Percentiles rank a stretch among this genome's conserved stretches.
Evolutionary conservation across 2,888 invertebrate species (phyloP).

Genomic region (Nemurella pictetii): DNA sequence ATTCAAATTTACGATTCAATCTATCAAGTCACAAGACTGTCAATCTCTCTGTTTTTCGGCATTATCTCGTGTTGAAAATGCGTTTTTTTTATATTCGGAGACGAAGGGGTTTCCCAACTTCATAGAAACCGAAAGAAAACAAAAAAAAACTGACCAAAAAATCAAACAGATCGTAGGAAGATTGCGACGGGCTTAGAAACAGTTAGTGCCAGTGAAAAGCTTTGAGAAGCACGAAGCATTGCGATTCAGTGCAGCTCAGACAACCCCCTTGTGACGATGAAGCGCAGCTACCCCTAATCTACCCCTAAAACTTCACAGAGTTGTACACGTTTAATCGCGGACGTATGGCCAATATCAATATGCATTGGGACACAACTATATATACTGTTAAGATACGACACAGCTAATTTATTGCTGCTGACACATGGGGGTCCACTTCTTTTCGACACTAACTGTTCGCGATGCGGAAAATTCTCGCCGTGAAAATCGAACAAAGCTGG

Average conservation of each 20-base stretch:
- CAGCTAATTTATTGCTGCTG: too few species aligned
- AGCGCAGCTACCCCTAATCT: neutral
- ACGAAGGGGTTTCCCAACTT: neutral
- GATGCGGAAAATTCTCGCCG: too few species aligned
- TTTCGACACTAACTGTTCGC: too few species aligned
- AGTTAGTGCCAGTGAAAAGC: too few species aligned
- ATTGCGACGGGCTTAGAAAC: too few species aligned
- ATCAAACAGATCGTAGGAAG: neutral
- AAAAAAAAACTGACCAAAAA: neutral
- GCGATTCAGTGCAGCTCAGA: too few species aligned
- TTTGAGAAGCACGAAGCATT: too few species aligned
- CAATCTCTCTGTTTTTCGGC: neutral
- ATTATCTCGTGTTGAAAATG: neutral
- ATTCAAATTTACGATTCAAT: neutral
- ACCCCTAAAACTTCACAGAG: neutral
- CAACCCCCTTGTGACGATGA: too few species aligned
- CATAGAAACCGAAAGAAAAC: neutral
- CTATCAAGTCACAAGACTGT: neutral
- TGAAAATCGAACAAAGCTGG: too few species aligned
- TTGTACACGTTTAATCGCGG: neutral
- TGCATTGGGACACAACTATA: neutral
- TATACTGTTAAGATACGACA: too few species aligned
- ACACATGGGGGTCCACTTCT: too few species aligned
- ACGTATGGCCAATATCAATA: neutral
- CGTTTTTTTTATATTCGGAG: neutral